phyloP scores from a whole-genome alignment of 2,888 invertebrate genomes.

The Melinaea marsaeus region DNA sequence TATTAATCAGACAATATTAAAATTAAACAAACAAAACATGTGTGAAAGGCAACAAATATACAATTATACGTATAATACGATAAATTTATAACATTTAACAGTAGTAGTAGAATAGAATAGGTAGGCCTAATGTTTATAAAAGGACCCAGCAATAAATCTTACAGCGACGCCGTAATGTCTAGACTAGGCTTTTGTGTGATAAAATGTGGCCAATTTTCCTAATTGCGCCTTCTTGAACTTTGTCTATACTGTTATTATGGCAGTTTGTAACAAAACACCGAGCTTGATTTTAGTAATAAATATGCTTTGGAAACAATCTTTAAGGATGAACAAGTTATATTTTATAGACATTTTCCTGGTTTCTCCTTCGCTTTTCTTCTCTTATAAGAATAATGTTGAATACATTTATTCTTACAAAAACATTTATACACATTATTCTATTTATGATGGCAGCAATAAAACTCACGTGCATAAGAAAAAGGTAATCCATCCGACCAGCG shows the following conservation, averaged over 20 bases:
- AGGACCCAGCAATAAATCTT: neutral
- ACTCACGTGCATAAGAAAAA: conserved; percentile 87
- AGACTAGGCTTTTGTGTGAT: conserved; percentile 25
- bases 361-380: neutral
- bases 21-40: too few relatives aligned
- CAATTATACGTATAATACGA: too few relatives aligned
- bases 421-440: neutral
- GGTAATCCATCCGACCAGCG: conserved; percentile 87
- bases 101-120: too few relatives aligned
- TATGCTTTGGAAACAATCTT: neutral
- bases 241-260: neutral
- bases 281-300: neutral
- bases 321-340: neutral
- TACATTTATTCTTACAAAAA: neutral
- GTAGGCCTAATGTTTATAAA: neutral
- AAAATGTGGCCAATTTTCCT: conserved; percentile 22
- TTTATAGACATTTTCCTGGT: neutral
- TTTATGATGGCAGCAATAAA: neutral
- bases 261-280: conserved; percentile 3
- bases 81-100: too few relatives aligned
- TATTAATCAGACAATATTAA: too few relatives aligned
- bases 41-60: too few relatives aligned
- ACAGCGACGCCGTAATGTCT: conserved; percentile 19
- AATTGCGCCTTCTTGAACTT: conserved; percentile 17
- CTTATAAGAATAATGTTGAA: neutral